These are phyloP conservation scores for Protophormia terraenovae DNA, from an alignment of 2,888 invertebrate species.

Conservation along the genomic window DNA sequence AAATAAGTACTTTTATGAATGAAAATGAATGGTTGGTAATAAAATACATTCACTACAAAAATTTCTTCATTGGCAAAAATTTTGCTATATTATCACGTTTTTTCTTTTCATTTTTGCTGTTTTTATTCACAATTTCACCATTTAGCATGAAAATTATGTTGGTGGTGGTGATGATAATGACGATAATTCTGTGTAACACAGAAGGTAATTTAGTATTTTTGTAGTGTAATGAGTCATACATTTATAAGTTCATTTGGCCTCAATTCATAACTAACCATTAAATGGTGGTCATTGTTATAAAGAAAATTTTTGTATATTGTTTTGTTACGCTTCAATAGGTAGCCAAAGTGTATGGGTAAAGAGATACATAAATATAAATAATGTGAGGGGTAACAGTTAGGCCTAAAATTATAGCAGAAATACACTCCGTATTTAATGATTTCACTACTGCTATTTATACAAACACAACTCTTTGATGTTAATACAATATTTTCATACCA, in stretches of 20 bases:
- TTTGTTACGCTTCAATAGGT: slow-evolving; percentile 16
- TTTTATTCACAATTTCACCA: not conserved
- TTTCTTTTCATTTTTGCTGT: not conserved
- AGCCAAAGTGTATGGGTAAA: not conserved
- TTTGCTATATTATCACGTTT: slow-evolving; percentile 17
- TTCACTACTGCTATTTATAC: not conserved
- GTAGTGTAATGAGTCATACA: not conserved
- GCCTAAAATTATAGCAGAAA: not conserved
- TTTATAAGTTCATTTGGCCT: slow-evolving; percentile 29
- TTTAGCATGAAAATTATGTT: not conserved
- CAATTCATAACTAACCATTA: slow-evolving; percentile 34
- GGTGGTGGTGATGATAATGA: not conserved
- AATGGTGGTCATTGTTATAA: slow-evolving; percentile 41
- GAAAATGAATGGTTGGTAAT: slow-evolving; percentile 34
- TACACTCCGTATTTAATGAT: not conserved
- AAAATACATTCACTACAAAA: slow-evolving; percentile 26
- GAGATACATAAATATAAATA: not conserved
- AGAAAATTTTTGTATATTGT: not conserved
- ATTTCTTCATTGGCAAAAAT: not conserved
- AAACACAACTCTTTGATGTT: not conserved
- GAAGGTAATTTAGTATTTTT: slow-evolving; percentile 34
- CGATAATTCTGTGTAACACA: not conserved
- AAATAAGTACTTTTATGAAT: slow-evolving; percentile 23
- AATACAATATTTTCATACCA: not conserved
- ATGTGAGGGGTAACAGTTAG: not conserved